A percentile compares a stretch with the other conserved stretches of the same genome.
Evolutionary conservation across 2,113 vertebrate genomes (phyloP).

Genomic region (Bubo bubo): DNA sequence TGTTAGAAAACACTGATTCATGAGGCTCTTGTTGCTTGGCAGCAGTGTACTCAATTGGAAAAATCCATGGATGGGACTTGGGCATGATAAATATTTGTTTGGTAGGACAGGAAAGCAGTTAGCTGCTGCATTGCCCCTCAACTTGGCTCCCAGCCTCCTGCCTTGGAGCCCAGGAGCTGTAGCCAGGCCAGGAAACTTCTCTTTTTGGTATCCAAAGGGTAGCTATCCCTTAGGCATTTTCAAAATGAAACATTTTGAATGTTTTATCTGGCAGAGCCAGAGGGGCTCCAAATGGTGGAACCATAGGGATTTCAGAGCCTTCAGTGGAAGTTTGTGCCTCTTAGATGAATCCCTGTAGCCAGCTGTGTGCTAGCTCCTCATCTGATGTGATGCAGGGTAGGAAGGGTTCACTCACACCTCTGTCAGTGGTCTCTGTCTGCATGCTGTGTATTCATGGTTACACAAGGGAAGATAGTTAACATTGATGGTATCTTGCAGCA

Average conservation of each 20-base stretch:
- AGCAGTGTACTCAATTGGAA: not conserved
- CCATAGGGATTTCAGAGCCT: not conserved
- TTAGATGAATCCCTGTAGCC: not conserved
- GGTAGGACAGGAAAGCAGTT: not conserved
- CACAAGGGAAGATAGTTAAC: not conserved
- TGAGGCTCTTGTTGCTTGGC: not conserved
- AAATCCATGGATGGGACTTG: not conserved
- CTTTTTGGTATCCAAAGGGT: not conserved
- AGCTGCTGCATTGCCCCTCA: not conserved
- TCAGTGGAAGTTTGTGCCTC: not conserved
- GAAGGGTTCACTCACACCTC: not conserved
- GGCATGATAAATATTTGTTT: not conserved
- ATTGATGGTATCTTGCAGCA: not conserved
- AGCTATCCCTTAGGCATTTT: not conserved
- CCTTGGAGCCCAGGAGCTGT: not conserved
- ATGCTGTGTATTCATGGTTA: not conserved
- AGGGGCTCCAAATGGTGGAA: not conserved
- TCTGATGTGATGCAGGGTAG: not conserved
- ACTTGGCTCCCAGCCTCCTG: not conserved
- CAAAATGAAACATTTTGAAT: not conserved
- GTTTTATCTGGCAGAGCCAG: not conserved
- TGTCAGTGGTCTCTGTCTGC: not conserved
- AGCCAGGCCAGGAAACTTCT: not conserved
- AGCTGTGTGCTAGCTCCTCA: not conserved
- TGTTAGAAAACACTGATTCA: not conserved